Percentiles rank a stretch among this genome's conserved stretches.
Conservation (phyloP, 2,113 vertebrate genomes). For the Ranitomeya imitator region DNA sequence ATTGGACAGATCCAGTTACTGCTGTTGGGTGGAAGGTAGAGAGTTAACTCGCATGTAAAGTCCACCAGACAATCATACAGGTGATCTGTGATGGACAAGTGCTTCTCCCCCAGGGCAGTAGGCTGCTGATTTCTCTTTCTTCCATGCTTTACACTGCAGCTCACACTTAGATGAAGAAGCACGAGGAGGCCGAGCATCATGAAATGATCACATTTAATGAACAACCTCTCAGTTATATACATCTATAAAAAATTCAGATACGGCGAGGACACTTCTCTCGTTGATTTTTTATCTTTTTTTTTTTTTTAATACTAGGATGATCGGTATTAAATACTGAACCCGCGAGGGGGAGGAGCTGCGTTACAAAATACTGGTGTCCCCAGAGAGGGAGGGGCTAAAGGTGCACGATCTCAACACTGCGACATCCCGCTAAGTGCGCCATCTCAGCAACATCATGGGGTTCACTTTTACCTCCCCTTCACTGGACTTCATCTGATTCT, state of each 20-base stretch:
- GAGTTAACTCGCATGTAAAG: too few relatives aligned
- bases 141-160: not conserved
- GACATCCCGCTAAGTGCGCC: slow-evolving; percentile 48
- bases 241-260: slow-evolving; percentile 76
- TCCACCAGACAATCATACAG: too few relatives aligned
- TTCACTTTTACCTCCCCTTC: not conserved
- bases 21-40: too few relatives aligned
- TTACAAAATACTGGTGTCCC: slow-evolving; percentile 62
- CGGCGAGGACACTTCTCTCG: slow-evolving; percentile 60
- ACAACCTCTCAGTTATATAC: slow-evolving; percentile 70
- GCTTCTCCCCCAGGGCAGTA: not conserved
- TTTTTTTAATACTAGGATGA: slow-evolving; percentile 67
- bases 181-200: slow-evolving; percentile 60
- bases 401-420: slow-evolving; percentile 53
- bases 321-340: slow-evolving; percentile 71
- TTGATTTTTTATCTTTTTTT: slow-evolving; percentile 54
- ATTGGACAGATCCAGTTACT: too few relatives aligned
- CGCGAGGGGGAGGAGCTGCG: slow-evolving; percentile 61
- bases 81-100: too few relatives aligned
- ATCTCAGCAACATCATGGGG: not conserved
- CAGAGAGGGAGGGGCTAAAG: rapidly evolving
- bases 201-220: slow-evolving; percentile 75
- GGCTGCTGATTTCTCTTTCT: not conserved
- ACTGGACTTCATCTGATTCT: not conserved
- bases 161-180: not conserved